Conservation (phyloP, 2,113 vertebrate species). For the Tachysurus vachellii region DNA sequence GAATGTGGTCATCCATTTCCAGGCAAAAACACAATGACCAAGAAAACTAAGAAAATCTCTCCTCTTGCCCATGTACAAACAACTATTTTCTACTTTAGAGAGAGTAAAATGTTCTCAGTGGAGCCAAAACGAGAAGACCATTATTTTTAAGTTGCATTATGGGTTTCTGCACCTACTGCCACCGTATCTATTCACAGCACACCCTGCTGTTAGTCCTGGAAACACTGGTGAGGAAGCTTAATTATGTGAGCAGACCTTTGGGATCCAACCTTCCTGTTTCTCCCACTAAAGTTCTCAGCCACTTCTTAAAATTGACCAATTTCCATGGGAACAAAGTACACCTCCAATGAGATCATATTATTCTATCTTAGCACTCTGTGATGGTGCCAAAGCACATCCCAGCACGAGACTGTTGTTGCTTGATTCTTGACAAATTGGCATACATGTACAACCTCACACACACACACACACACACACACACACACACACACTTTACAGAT, state of each 20-base stretch:
- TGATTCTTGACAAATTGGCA: constrained; percentile 80
- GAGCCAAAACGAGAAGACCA: constrained; percentile 56
- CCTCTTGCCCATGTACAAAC: constrained; percentile 10
- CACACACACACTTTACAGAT: constrained; percentile 14
- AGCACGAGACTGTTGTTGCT: constrained; percentile 79
- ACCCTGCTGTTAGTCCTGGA: constrained; percentile 76
- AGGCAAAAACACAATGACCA: not conserved
- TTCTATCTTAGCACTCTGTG: constrained; percentile 84
- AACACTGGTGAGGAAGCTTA: constrained; percentile 74
- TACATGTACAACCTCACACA: not conserved
- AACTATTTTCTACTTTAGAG: not conserved
- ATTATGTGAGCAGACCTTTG: constrained; percentile 77
- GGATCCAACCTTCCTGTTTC: constrained; percentile 71
- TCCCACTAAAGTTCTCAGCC: constrained; percentile 76
- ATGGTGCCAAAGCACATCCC: constrained; percentile 88
- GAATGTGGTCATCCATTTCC: not conserved
- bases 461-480: not conserved
- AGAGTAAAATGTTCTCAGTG: not conserved
- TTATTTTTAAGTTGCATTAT: constrained; percentile 61
- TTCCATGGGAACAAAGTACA: constrained; percentile 83
- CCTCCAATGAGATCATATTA: constrained; percentile 85
- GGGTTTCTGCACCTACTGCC: constrained; percentile 72
- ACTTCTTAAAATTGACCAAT: constrained; percentile 79
- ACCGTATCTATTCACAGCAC: constrained; percentile 75
- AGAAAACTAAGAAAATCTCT: not conserved